phyloP scores from a whole-genome alignment of 2,888 invertebrate genomes.

The Drosophila flavopinicola region DNA sequence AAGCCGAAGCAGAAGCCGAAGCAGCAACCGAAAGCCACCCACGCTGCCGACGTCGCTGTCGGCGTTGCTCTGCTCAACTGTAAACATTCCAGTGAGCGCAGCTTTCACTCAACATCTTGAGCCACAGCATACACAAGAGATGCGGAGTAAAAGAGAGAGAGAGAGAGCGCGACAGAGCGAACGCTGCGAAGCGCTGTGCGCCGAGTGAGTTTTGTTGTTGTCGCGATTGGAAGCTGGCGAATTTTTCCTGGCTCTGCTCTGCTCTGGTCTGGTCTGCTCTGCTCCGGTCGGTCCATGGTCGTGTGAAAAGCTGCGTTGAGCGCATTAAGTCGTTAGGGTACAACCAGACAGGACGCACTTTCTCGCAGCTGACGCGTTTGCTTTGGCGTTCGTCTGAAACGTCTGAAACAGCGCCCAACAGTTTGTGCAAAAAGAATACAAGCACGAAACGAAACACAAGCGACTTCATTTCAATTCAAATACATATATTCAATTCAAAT shows the following conservation, averaged over 20 bases:
- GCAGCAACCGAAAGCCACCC: constrained; percentile 37
- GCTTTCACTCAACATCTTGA: constrained; percentile 66
- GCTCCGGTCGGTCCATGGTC: constrained; percentile 83
- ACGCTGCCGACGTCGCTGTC: constrained; percentile 39
- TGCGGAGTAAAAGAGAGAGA: neutral
- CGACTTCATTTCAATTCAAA: constrained; percentile 26
- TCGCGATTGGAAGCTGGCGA: constrained; percentile 42
- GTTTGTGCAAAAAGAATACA: constrained; percentile 59
- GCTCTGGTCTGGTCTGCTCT: constrained; percentile 41
- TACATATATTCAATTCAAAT: constrained; percentile 10
- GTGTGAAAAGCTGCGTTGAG: constrained; percentile 82
- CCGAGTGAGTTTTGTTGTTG: constrained; percentile 36
- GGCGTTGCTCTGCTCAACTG: constrained; percentile 63
- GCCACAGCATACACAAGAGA: constrained; percentile 43
- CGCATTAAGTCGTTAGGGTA: constrained; percentile 85
- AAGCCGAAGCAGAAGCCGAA: constrained; percentile 3
- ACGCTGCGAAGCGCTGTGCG: constrained; percentile 10
- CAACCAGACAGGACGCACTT: constrained; percentile 84
- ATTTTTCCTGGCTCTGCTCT: constrained; percentile 18
- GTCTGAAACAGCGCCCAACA: constrained; percentile 58
- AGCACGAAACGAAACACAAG: constrained; percentile 5
- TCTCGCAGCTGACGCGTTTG: constrained; percentile 76
- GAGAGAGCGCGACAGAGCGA: constrained; percentile 1
- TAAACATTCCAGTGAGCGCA: constrained; percentile 68
- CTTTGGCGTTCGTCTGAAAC: constrained; percentile 67